Evolutionary conservation across 2,113 vertebrate species (phyloP).

Genomic region (Alethe diademata): DNA sequence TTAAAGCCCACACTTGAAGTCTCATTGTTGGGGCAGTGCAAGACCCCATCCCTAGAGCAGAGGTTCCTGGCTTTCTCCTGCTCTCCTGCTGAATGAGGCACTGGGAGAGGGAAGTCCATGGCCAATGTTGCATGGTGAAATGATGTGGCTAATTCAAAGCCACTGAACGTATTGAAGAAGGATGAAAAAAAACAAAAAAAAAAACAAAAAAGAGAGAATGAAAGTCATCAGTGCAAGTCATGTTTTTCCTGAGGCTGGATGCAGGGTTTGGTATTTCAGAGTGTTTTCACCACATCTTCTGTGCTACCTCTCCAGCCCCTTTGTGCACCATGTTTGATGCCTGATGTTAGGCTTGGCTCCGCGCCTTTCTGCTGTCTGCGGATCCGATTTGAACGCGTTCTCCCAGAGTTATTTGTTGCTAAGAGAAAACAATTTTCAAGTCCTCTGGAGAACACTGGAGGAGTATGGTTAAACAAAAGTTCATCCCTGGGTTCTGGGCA

Average conservation of each 20-base stretch:
- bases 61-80: background rate
- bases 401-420: background rate
- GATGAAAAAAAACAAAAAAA: too few species aligned
- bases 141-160: background rate
- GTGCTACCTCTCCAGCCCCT: conserved; percentile 7
- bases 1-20: background rate
- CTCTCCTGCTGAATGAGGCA: background rate
- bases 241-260: background rate
- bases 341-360: background rate
- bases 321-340: background rate
- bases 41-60: background rate
- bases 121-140: background rate
- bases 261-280: background rate
- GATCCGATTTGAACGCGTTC: background rate
- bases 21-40: background rate
- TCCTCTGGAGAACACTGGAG: background rate
- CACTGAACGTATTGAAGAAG: background rate
- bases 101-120: fast-evolving
- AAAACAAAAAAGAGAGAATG: background rate
- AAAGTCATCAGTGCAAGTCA: background rate
- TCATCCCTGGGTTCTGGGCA: background rate
- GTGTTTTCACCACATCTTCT: conserved; percentile 4
- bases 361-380: background rate
- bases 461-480: background rate
- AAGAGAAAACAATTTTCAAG: conserved; percentile 26